Evolutionary conservation across 2,797 vertebrate species (phyloP).

Genomic region (Darevskia mixta): DNA sequence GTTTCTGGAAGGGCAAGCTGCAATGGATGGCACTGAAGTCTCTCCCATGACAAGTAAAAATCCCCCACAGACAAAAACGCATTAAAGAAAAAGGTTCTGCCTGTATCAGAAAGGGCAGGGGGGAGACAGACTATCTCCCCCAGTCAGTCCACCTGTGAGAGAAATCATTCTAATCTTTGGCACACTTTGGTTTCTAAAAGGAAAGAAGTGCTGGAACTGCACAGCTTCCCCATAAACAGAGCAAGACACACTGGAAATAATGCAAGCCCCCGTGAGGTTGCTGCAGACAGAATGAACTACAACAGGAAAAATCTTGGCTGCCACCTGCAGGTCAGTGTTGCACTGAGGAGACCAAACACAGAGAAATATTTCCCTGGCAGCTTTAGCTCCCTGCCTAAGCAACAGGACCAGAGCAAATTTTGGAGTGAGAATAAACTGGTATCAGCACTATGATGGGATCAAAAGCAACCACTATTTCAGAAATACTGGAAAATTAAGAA

Average conservation of each 20-base stretch:
- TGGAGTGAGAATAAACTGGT: background rate
- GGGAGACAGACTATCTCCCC: background rate
- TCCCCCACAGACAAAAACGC: background rate
- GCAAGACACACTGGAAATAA: background rate
- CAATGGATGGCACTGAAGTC: background rate
- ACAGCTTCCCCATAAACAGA: background rate
- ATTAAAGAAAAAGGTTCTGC: background rate
- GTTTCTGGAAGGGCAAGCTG: background rate
- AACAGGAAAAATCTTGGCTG: background rate
- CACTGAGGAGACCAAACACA: background rate
- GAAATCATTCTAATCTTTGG: background rate
- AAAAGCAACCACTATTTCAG: background rate
- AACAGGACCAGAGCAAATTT: background rate
- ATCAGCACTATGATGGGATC: background rate
- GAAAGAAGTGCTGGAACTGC: background rate
- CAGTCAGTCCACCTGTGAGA: background rate
- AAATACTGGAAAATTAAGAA: background rate
- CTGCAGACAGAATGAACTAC: constrained; percentile 13
- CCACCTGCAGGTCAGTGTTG: constrained; percentile 18
- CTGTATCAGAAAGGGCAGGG: background rate
- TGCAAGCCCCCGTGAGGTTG: background rate
- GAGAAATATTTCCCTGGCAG: background rate
- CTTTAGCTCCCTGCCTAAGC: background rate
- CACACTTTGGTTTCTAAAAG: background rate
- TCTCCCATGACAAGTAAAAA: background rate